Conservation (phyloP, 2,797 vertebrate genomes). For the Mallotus villosus region DNA sequence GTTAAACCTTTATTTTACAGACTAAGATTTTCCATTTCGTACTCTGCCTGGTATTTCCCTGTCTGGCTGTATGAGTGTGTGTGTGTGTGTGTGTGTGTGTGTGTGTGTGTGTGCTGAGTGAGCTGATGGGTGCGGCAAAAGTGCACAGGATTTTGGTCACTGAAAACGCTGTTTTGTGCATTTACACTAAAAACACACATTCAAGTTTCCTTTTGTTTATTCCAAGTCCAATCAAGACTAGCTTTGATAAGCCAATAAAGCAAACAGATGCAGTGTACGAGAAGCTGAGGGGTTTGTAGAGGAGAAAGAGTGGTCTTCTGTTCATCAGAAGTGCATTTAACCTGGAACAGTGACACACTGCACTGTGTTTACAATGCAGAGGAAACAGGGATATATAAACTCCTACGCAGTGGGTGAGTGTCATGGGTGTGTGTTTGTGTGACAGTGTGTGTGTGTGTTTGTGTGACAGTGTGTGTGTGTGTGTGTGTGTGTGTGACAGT, state of each 20-base stretch:
- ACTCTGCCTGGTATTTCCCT: conserved; percentile 62
- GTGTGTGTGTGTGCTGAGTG: conserved; percentile 4
- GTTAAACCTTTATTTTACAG: neutral
- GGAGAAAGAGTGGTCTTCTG: too few relatives aligned
- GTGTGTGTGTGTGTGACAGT: conserved; percentile 19
- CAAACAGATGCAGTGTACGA: too few relatives aligned
- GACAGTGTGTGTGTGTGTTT: conserved; percentile 16
- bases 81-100: conserved; percentile 10
- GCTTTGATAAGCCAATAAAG: too few relatives aligned
- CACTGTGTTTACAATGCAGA: too few relatives aligned
- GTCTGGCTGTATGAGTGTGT: conserved; percentile 26
- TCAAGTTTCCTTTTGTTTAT: too few relatives aligned
- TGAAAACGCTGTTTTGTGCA: neutral
- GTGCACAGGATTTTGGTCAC: neutral
- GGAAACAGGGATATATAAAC: too few relatives aligned
- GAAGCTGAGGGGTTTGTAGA: too few relatives aligned
- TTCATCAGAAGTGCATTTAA: too few relatives aligned
- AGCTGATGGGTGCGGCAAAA: neutral
- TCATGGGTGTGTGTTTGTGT: neutral
- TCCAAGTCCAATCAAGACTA: too few relatives aligned
- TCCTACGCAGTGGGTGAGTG: neutral
- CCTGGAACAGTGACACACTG: too few relatives aligned
- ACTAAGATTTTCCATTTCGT: conserved; percentile 61
- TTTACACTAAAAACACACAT: too few relatives aligned
- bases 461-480: conserved; percentile 15